Conservation (phyloP, 2,888 invertebrate species). For the Lasioglossum pauxillum region DNA sequence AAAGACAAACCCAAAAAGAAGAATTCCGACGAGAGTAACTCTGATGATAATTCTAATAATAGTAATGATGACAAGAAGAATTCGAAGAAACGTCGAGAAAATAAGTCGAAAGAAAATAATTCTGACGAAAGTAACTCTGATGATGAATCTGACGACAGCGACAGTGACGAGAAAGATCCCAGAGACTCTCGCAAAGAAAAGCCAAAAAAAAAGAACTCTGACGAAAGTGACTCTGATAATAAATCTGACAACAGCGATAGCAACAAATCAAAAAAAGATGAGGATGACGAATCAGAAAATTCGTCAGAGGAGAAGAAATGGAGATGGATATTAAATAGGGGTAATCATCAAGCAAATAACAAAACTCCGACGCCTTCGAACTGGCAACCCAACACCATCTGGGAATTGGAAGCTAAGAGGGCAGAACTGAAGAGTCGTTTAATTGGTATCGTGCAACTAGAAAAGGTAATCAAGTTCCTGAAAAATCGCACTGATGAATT, state of each 20-base stretch:
- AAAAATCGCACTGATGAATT: neutral
- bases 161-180: neutral
- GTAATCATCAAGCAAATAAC: neutral
- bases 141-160: neutral
- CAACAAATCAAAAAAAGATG: neutral
- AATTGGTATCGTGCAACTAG: accelerated
- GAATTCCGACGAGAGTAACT: neutral
- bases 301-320: neutral
- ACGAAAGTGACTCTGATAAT: no score
- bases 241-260: neutral
- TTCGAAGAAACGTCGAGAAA: no score
- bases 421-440: neutral
- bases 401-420: neutral
- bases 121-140: neutral
- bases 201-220: neutral
- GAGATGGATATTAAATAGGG: neutral
- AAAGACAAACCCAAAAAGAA: neutral
- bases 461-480: neutral
- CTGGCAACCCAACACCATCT: neutral
- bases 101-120: no score
- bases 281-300: neutral
- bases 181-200: neutral
- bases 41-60: no score
- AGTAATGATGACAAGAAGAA: no score
- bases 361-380: neutral